Base-by-base conservation (phyloP, 2,888 invertebrate genomes). In the Sphaeridia pumilis region DNA sequence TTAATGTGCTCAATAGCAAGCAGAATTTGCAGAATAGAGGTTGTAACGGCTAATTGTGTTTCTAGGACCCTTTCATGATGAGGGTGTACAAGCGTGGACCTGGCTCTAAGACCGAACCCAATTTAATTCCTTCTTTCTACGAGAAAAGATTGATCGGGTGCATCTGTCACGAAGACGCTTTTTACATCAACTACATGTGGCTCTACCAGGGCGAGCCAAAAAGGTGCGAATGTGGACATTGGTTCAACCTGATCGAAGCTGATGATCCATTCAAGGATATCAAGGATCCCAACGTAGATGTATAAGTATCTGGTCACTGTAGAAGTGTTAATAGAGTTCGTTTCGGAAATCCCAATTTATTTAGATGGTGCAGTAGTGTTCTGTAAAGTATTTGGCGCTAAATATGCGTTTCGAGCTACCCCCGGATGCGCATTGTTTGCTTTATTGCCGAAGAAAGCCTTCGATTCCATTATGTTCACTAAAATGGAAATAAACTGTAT, bases 201-300 rank as follows among this genome's bases (percentile, higher is more conserved):
- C 74, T 97, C 67, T 84, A 93, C 71, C 81, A 83, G 75, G 94
- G 87, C 35, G 80, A 82, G 66, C 83, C 89, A 57, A 87, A 85
- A 69, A 82, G 94, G 66, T 97, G 95, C 70, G 87, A 87, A 70
- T 97, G 97, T 71, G 97, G 97, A 53, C 83, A 93, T 71, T 94
- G 90, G 90, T 95, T 92, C 77, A 88, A 90, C 75, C 77, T 95
- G 66, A 80, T 83, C 55, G 83, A 73, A 54, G 60, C 56, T n/a
- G 46, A 58, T 28, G 62, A 62, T 49, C 64, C 61, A 31, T 63
- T 63, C 52, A 60, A 62, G 48, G 58, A 55, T 28, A 22, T 44
- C 31, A 27, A 27, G 7, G 20, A 43, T 12, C 34, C 34, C 36
- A 28, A 48, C 36, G 31, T 41, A 12, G n/a, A 21, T 12, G 25